These are phyloP conservation scores for Anser brachyrhynchus DNA, from an alignment of 2,113 vertebrate genomes.

Conservation along the genomic window DNA sequence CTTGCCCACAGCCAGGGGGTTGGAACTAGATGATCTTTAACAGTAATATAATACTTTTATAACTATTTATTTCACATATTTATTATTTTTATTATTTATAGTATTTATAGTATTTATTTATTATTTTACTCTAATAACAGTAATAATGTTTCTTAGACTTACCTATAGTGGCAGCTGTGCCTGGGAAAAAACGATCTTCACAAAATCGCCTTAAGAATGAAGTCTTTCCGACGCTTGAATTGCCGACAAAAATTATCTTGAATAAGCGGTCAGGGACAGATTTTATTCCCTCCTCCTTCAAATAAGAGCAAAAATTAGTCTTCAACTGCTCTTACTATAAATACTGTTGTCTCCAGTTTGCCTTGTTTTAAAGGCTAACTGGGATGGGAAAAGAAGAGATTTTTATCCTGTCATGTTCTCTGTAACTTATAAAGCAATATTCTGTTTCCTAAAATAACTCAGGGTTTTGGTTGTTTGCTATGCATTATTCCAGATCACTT, in stretches of 20 bases:
- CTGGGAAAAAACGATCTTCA: slow-evolving; percentile 81
- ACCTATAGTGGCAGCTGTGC: slow-evolving; percentile 90
- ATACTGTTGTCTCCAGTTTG: background rate
- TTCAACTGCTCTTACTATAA: background rate
- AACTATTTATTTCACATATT: too few relatives aligned
- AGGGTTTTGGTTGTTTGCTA: background rate
- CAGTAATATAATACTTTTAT: too few relatives aligned
- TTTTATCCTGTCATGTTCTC: background rate
- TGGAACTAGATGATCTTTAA: too few relatives aligned
- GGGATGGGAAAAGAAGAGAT: background rate
- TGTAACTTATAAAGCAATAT: background rate
- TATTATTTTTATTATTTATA: too few relatives aligned
- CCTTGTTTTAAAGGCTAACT: background rate
- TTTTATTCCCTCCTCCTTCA: slow-evolving; percentile 67
- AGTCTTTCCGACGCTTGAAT: slow-evolving; percentile 93
- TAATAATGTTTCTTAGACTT: slow-evolving; percentile 62
- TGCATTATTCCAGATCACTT: background rate
- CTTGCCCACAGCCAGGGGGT: too few relatives aligned
- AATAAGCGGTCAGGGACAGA: slow-evolving; percentile 84
- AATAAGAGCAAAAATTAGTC: slow-evolving; percentile 46
- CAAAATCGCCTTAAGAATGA: slow-evolving; percentile 89
- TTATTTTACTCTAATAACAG: too few relatives aligned
- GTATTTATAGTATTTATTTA: too few relatives aligned
- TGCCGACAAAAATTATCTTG: slow-evolving; percentile 91
- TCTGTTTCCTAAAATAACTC: slow-evolving; percentile 25